A percentile compares a stretch with the other conserved stretches of the same genome.
Conservation (phyloP, 2,888 invertebrate species). For the Dioctria rufipes region DNA sequence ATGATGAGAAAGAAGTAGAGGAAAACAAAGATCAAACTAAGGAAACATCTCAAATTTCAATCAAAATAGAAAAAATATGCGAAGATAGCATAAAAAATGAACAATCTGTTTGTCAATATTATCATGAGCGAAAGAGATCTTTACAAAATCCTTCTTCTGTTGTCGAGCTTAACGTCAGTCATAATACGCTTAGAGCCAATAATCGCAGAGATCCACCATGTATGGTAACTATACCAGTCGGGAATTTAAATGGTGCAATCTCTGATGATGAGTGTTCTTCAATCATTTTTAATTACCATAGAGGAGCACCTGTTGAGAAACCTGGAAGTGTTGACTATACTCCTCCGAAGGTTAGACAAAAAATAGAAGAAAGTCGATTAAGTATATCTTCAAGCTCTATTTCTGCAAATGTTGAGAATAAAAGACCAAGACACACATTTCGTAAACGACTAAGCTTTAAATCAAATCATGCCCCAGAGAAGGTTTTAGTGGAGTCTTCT, state of each 20-base stretch:
- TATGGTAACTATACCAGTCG: no score
- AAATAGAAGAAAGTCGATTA: neutral
- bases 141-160: neutral
- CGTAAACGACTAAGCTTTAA: no score
- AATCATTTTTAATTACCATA: neutral
- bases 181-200: neutral
- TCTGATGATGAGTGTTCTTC: neutral
- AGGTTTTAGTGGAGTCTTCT: no score
- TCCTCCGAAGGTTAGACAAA: neutral
- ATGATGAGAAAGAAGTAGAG: neutral
- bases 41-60: neutral
- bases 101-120: neutral
- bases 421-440: no score
- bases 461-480: no score
- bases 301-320: neutral
- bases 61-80: neutral
- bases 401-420: no score
- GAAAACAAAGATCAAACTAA: neutral
- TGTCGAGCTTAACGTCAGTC: neutral
- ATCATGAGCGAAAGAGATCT: neutral
- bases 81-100: neutral
- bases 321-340: constrained; percentile 6
- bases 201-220: neutral
- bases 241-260: neutral
- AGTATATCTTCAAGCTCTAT: no score